phyloP scores from a whole-genome alignment of 2,113 vertebrate genomes.

The Charadrius vociferus region DNA sequence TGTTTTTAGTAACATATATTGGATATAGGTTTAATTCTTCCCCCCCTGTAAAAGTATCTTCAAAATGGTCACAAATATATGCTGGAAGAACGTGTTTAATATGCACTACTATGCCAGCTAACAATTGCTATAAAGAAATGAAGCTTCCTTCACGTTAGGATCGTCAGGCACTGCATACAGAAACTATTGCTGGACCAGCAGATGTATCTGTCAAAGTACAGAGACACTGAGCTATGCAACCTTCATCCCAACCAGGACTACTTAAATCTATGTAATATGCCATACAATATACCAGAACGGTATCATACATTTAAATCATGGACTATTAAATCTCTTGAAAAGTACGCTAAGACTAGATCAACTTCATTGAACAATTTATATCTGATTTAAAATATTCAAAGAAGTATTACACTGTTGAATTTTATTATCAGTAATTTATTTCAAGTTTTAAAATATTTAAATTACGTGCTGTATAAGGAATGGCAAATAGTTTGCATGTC shows the following conservation, averaged over 20 bases:
- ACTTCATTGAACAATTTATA: conserved; percentile 54
- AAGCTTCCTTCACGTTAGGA: background rate
- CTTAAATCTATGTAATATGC: conserved; percentile 12
- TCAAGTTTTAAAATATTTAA: conserved; percentile 50
- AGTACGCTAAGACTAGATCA: conserved; percentile 31
- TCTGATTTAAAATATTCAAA: conserved; percentile 60
- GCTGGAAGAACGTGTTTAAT: background rate
- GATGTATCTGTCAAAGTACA: background rate
- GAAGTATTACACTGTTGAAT: conserved; percentile 16
- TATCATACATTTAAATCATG: conserved; percentile 14
- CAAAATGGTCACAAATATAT: background rate
- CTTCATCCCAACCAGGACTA: background rate
- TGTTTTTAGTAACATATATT: conserved; percentile 62
- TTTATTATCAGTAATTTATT: conserved; percentile 52
- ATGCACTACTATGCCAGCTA: background rate
- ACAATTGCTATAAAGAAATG: background rate
- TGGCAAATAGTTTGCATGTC: background rate
- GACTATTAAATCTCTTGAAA: conserved; percentile 24
- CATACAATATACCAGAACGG: background rate
- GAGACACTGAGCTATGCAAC: background rate
- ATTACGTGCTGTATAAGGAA: background rate
- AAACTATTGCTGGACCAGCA: background rate
- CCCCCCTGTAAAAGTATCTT: background rate
- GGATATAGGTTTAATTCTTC: conserved; percentile 54
- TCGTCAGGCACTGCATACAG: background rate